Evolutionary conservation across 2,797 vertebrate species (phyloP).

Genomic region (Salarias fasciatus): DNA sequence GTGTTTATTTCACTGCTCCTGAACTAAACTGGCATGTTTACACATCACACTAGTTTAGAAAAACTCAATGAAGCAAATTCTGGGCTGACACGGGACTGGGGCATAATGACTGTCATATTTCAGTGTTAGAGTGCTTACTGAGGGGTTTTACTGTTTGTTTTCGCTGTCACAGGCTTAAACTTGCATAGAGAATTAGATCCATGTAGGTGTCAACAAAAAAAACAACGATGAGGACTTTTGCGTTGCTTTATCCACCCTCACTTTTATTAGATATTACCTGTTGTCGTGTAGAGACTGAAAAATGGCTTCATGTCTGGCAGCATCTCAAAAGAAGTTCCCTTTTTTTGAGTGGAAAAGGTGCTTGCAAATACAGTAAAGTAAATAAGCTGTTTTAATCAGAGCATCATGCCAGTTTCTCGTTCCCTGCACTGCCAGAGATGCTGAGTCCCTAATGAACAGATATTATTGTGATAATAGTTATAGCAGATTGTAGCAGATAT

Average conservation of each 20-base stretch:
- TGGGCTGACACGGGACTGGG: not conserved
- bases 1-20: not conserved
- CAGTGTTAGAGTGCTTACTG: not conserved
- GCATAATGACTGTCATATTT: constrained; percentile 6
- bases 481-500: constrained; percentile 62
- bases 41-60: not conserved
- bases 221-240: constrained; percentile 25
- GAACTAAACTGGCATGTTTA: not conserved
- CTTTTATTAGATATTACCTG: constrained; percentile 25
- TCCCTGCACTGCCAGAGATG: constrained; percentile 33
- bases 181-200: constrained; percentile 8
- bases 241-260: constrained; percentile 27
- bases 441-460: constrained; percentile 51
- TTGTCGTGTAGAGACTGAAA: constrained; percentile 27
- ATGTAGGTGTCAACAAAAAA: constrained; percentile 41
- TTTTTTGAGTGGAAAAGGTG: constrained; percentile 4
- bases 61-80: constrained; percentile 1
- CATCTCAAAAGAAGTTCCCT: constrained; percentile 31
- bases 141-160: constrained; percentile 21
- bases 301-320: constrained; percentile 33
- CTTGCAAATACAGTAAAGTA: constrained; percentile 18
- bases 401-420: constrained; percentile 14
- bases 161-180: constrained; percentile 7
- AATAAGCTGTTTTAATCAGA: constrained; percentile 39
- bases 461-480: constrained; percentile 62